Evolutionary conservation across 2,797 vertebrate species (phyloP).

Genomic region (Orientallactaga sibirica): DNA sequence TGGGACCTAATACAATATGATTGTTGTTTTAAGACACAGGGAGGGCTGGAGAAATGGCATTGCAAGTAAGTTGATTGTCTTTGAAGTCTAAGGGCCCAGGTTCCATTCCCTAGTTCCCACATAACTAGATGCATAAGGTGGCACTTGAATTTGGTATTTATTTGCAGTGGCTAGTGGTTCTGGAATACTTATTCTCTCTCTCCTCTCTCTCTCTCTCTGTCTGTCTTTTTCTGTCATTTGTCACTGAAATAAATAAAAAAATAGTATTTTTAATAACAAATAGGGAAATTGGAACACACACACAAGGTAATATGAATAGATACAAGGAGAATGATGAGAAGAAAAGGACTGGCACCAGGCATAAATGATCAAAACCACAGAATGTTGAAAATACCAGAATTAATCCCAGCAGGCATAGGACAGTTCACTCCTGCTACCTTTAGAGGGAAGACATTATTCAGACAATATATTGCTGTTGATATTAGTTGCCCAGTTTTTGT

Average conservation of each 20-base stretch:
- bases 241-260: too few species aligned
- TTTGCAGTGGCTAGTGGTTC: too few species aligned
- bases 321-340: not conserved
- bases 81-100: too few species aligned
- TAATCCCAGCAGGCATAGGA: not conserved
- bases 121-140: too few species aligned
- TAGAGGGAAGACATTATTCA: not conserved
- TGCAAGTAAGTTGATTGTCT: too few species aligned
- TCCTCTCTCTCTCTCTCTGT: too few species aligned
- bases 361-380: not conserved
- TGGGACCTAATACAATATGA: rapidly evolving
- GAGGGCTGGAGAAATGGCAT: too few species aligned
- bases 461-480: not conserved
- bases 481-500: not conserved
- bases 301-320: not conserved
- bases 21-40: not conserved
- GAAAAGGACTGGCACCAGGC: not conserved
- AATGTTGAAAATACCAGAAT: not conserved
- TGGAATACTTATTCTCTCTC: too few species aligned
- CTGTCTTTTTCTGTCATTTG: too few species aligned
- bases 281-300: not conserved
- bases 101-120: too few species aligned
- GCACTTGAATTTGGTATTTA: too few species aligned
- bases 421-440: not conserved
- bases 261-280: not conserved